Evolutionary conservation across 2,888 invertebrate genomes (phyloP).

Genomic region (Strigamia crassipes): DNA sequence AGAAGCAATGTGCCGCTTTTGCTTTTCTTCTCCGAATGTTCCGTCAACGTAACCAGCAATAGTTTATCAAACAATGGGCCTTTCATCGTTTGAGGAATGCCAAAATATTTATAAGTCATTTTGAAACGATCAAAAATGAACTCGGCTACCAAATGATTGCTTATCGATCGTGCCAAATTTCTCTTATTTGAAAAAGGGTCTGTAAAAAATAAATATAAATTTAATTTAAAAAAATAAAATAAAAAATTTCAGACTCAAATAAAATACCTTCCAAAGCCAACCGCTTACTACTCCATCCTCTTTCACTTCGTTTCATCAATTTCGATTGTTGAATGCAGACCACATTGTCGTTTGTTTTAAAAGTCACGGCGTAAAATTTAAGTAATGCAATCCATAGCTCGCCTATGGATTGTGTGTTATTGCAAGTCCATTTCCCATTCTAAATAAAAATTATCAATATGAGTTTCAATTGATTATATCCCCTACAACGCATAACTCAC

Average conservation of each 20-base stretch:
- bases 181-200: slow-evolving; percentile 62
- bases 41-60: background rate
- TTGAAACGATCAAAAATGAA: slow-evolving; percentile 61
- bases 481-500: background rate
- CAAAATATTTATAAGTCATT: slow-evolving; percentile 62
- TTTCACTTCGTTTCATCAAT: slow-evolving; percentile 53
- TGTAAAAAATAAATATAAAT: slow-evolving; percentile 53
- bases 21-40: background rate
- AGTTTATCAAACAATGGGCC: slow-evolving; percentile 57
- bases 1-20: background rate
- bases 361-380: slow-evolving; percentile 57
- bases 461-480: background rate
- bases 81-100: slow-evolving; percentile 57
- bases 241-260: background rate
- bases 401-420: slow-evolving; percentile 55
- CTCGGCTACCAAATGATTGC: slow-evolving; percentile 60
- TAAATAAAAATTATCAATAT: background rate
- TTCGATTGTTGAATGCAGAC: slow-evolving; percentile 53
- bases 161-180: slow-evolving; percentile 61
- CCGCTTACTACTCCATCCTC: slow-evolving; percentile 57
- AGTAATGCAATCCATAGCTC: slow-evolving; percentile 58
- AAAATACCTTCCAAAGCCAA: slow-evolving; percentile 58
- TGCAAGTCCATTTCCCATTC: slow-evolving; percentile 53
- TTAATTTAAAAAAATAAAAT: background rate
- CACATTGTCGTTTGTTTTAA: slow-evolving; percentile 53